Conservation (phyloP, 2,113 vertebrate species). For the Pavo muticus region DNA sequence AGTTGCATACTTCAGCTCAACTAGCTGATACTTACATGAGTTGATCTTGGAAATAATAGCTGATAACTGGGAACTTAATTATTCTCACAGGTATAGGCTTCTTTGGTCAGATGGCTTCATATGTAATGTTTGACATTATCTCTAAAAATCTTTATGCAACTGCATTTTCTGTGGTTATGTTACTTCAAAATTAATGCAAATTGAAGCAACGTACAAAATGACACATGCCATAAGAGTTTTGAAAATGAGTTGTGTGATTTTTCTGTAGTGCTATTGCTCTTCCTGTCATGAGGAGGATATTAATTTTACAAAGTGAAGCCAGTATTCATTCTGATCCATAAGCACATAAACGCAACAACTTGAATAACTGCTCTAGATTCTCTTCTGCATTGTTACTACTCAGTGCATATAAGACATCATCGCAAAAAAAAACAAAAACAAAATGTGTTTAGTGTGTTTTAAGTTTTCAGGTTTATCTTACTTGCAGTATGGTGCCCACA, state of each 20-base stretch:
- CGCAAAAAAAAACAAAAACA: neutral
- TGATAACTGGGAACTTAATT: neutral
- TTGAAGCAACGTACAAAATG: neutral
- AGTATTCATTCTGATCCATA: neutral
- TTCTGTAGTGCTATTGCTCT: neutral
- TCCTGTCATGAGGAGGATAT: neutral
- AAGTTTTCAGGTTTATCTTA: neutral
- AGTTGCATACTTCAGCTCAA: neutral
- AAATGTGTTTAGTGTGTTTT: neutral
- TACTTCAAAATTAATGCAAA: neutral
- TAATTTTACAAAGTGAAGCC: neutral
- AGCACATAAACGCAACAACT: neutral
- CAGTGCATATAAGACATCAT: neutral
- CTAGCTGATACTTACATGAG: neutral
- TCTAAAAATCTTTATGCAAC: neutral
- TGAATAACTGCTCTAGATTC: neutral
- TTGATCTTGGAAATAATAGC: neutral
- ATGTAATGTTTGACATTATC: neutral
- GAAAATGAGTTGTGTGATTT: neutral
- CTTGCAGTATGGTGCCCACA: neutral
- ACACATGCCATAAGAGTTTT: rapidly evolving
- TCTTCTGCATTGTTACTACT: neutral
- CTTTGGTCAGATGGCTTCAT: neutral
- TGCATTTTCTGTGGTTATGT: neutral
- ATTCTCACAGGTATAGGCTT: neutral